Base-by-base conservation (phyloP, 1,140 invertebrate genomes). In the Drosophila kikkawai region DNA sequence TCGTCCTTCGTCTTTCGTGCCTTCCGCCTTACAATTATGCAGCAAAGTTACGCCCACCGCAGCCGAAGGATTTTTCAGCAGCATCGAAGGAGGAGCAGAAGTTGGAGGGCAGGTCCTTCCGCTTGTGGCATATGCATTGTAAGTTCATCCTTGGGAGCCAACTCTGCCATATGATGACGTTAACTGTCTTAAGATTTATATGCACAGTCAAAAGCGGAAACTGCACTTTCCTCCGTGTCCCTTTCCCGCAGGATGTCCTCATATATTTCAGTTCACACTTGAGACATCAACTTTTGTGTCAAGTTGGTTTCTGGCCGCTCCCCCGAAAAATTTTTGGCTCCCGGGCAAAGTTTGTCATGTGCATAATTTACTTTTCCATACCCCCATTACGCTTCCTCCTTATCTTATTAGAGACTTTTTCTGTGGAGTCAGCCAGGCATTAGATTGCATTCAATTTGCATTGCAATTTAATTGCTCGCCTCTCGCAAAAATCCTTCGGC, bases 171-270 rank as follows among this genome's bases (percentile, higher is more conserved):
- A 79, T 80, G 84, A 88, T 88, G 83, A 83, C 84, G 84, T 87
- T 87, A 88, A 87, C 84, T 87, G 84, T 87, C 84, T 87, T 87
- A 87, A 87, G 84, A 87, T 87, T 87, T 87, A 87, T 87, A 79
- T 84, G 83, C 80, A 70, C 73, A 85, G 80, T 88, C 84, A 87
- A 79, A 87, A 79, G 74, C 84, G 84, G 84, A 87, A 87, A 84
- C 84, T 87, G 85, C 81, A 87, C 84, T 87, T 90, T 80, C 80
- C 66, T 80, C 41, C 47, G 26, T 53, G 42, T 26, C 48, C 41
- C 67, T 22, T 41, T 41, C 37, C 37, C 34, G 6, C 39, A 67
- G 29, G 42, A 74, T 51, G 41, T 78, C 65, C 63, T 77, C 65
- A 84, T 81, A 80, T 76, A 80, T 80, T 83, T 87, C 74, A 84